Base-by-base conservation (phyloP, 2,113 vertebrate genomes). In the Phrynosoma platyrhinos region DNA sequence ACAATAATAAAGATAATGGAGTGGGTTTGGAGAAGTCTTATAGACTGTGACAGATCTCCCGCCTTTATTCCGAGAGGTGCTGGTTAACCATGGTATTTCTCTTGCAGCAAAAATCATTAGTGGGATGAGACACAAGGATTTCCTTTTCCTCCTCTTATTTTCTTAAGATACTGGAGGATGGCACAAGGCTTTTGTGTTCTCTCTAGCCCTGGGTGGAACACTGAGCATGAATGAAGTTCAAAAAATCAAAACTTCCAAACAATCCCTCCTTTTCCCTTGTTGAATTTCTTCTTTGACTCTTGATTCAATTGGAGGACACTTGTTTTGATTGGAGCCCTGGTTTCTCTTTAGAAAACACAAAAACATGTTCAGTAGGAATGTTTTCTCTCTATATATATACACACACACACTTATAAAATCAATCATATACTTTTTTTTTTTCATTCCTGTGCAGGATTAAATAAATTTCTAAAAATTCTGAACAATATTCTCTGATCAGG, bases 1-100 rank as follows among this genome's bases (percentile, higher is more conserved):
- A 93, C 94, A 91, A 93, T 94, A 93, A 95, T 95, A 91, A 94
- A 95, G 95, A 94, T 94, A 95, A 94, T 93, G 91, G 69, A 93
- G 92, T 93, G 91, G 91, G 84, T 94, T 95, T 93, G 92, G 91
- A 94, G 90, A 88, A 94, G 85, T 94, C 90, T 94, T 93, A 95
- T 79, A 77, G 92, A 76, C 92, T 92, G 88, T 91, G 91, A 92
- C 90, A 91, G 84, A 93, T 66, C 83, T 94, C 90, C 89, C 91
- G 89, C 88, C 86, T 91, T 90, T 88, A 85, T 88, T 84, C 66
- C 30, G 77, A 90, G 92, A 93, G 91, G 94, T 88, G 55, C 91
- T 92, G 92, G n/a, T 82, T 79, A 2, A 93, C 84, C 75, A 83
- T 40, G 81, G 83, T 79, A 92, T 94, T 94, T 91, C 84, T 95